Percentiles rank a stretch among this genome's conserved stretches.
Conservation (phyloP, 2,113 vertebrate species). For the Menidia beryllina region DNA sequence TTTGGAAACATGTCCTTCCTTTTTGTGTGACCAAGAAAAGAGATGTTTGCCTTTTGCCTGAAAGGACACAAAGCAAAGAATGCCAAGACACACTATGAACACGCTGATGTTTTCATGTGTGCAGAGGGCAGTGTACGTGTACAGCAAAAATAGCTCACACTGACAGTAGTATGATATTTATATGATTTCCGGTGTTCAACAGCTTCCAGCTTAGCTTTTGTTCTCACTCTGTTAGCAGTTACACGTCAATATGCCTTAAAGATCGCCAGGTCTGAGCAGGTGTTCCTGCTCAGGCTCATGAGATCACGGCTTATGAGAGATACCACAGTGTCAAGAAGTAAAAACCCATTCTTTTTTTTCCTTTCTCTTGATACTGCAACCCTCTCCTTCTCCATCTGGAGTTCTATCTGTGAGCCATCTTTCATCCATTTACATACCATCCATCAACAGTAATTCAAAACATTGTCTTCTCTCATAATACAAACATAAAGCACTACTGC, state of each 20-base stretch:
- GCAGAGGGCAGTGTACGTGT: constrained; percentile 7
- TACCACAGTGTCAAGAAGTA: constrained; percentile 18
- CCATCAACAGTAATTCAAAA: constrained; percentile 47
- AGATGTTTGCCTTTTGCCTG: constrained; percentile 47
- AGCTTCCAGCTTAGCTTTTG: constrained; percentile 24
- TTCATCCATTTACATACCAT: constrained; percentile 50
- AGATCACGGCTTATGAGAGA: constrained; percentile 53
- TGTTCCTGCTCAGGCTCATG: constrained; percentile 63
- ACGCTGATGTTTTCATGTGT: constrained; percentile 33
- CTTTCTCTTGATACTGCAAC: constrained; percentile 34
- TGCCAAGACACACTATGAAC: constrained; percentile 59
- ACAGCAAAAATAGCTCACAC: constrained; percentile 27
- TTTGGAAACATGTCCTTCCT: constrained; percentile 38
- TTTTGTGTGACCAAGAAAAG: constrained; percentile 47
- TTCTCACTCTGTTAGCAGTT: constrained; percentile 33
- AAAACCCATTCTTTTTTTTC: constrained; percentile 36
- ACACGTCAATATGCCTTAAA: constrained; percentile 37
- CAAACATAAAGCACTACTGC: constrained; percentile 23
- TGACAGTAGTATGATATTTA: constrained; percentile 30
- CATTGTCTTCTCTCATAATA: constrained; percentile 16
- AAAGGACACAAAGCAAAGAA: constrained; percentile 53
- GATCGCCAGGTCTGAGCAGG: constrained; percentile 52
- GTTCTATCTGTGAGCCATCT: constrained; percentile 40
- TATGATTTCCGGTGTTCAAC: constrained; percentile 23
- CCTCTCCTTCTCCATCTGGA: constrained; percentile 47